Evolutionary conservation across 2,888 invertebrate genomes (phyloP).

Genomic region (Seladonia tumulorum): DNA sequence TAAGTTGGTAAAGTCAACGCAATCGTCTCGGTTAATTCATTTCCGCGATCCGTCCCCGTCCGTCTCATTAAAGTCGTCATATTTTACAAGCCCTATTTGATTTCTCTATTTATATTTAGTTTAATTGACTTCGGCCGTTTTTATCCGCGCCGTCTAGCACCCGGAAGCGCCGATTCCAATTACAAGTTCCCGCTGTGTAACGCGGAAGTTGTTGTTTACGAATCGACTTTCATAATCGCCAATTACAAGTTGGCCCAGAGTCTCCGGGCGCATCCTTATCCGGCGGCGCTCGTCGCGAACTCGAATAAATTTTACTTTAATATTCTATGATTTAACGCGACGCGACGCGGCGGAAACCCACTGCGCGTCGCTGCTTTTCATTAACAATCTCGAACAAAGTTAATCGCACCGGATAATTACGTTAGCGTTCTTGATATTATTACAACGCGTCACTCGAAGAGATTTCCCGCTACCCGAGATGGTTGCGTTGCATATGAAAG

Average conservation of each 20-base stretch:
- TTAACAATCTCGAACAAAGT: slow-evolving; percentile 48
- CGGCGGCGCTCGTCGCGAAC: not conserved
- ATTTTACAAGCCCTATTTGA: not conserved
- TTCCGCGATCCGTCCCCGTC: not conserved
- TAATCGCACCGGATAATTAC: slow-evolving; percentile 43
- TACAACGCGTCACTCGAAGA: slow-evolving; percentile 21
- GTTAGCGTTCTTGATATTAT: slow-evolving; percentile 25
- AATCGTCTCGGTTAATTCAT: not conserved
- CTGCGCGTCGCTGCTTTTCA: slow-evolving; percentile 18
- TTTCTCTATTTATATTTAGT: not conserved
- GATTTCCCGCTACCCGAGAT: not conserved
- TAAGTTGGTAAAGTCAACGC: not conserved
- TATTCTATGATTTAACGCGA: not conserved
- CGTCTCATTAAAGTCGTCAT: not conserved
- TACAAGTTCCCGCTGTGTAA: not conserved
- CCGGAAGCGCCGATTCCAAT: not conserved
- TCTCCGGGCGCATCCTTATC: not conserved
- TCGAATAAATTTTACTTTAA: slow-evolving; percentile 37
- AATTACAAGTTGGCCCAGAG: not conserved
- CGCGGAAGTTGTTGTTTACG: slow-evolving; percentile 13
- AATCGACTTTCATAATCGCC: slow-evolving; percentile 8
- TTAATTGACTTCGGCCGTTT: not conserved
- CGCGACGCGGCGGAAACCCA: slow-evolving; percentile 3
- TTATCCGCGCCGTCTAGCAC: not conserved
- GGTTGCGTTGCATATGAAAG: not conserved